Evolutionary conservation across 2,797 vertebrate genomes (phyloP).

Genomic region (Yasuhikotakia modesta): DNA sequence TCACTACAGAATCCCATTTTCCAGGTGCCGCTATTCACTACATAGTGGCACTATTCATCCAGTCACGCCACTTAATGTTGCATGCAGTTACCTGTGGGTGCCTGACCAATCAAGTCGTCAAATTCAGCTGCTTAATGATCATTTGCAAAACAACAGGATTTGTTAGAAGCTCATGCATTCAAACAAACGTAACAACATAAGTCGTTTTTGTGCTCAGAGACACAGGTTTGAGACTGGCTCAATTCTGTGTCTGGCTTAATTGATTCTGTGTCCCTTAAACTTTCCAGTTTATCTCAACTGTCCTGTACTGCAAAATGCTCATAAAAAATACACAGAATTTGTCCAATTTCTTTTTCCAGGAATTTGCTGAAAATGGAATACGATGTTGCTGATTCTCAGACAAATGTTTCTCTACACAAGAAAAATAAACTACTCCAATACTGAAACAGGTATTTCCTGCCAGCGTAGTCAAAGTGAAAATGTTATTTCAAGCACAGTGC

Average conservation of each 20-base stretch:
- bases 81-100: constrained; percentile 31
- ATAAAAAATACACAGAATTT: too few relatives aligned
- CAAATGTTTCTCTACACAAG: background rate
- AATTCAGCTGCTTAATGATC: background rate
- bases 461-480: background rate
- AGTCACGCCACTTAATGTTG: constrained; percentile 51
- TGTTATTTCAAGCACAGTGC: constrained; percentile 4
- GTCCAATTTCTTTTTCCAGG: too few relatives aligned
- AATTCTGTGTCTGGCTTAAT: too few relatives aligned
- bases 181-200: background rate
- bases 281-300: too few relatives aligned
- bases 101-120: background rate
- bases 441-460: background rate
- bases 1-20: constrained; percentile 68
- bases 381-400: background rate
- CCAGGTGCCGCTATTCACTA: constrained; percentile 61
- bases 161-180: background rate
- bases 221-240: too few relatives aligned
- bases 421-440: constrained; percentile 5
- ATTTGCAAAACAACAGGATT: background rate
- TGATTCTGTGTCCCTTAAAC: too few relatives aligned
- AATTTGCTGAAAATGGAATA: background rate
- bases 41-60: too few relatives aligned
- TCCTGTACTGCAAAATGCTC: too few relatives aligned
- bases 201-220: background rate